These are phyloP conservation scores for Drusus annulatus DNA, from an alignment of 1,140 invertebrate genomes.

Conservation along the genomic window DNA sequence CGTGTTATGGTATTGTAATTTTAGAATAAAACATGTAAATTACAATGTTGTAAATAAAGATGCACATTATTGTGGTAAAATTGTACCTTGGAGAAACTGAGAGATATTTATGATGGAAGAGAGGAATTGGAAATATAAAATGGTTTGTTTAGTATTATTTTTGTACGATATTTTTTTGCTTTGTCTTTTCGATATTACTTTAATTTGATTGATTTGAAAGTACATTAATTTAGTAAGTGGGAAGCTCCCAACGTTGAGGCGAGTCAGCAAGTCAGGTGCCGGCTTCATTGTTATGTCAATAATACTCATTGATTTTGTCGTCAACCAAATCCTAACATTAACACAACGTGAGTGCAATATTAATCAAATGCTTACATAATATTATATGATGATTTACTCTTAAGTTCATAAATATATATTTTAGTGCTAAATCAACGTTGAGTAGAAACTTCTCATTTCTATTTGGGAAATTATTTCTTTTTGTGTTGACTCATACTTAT, in stretches of 20 bases:
- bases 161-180: conserved; percentile 53
- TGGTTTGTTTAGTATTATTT: conserved; percentile 57
- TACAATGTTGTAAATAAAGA: conserved; percentile 56
- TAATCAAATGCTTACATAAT: no score
- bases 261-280: conserved; percentile 26
- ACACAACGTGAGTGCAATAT: no score
- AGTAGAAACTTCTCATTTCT: conserved; percentile 45
- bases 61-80: conserved; percentile 57
- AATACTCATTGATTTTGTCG: conserved; percentile 59
- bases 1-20: conserved; percentile 47
- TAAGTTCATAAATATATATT: conserved; percentile 50
- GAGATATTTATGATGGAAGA: conserved; percentile 47
- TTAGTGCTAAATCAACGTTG: conserved; percentile 50
- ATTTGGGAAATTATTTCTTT: conserved; percentile 42
- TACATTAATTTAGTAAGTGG: neutral
- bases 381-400: no score
- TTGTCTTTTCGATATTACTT: conserved; percentile 47
- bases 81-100: conserved; percentile 56
- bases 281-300: conserved; percentile 11
- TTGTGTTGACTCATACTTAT: conserved; percentile 57
- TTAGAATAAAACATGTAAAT: conserved; percentile 55
- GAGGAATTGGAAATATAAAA: conserved; percentile 55
- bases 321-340: conserved; percentile 57
- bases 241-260: neutral
- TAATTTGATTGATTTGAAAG: conserved; percentile 6